phyloP scores from a whole-genome alignment of 1,140 invertebrate genomes.

The Fopius arisanus region DNA sequence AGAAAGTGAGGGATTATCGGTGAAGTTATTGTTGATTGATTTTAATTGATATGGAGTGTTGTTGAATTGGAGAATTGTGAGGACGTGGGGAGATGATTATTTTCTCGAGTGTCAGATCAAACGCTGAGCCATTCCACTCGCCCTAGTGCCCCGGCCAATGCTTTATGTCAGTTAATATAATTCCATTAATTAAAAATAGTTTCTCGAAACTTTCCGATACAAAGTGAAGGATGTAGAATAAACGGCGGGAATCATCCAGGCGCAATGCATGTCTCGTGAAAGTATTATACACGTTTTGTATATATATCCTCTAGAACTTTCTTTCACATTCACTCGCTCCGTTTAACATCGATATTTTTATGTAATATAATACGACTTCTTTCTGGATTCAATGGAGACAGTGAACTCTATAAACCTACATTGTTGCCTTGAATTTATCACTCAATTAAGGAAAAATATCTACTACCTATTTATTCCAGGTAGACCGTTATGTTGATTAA shows the following conservation, averaged over 20 bases:
- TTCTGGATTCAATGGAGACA: neutral
- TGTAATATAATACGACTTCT: neutral
- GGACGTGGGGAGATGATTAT: neutral
- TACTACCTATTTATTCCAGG: neutral
- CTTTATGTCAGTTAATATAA: conserved; percentile 22
- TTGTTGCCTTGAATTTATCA: neutral
- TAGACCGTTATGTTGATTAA: no score
- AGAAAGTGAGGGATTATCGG: no score
- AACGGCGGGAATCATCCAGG: neutral
- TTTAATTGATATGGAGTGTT: neutral
- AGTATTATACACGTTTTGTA: neutral
- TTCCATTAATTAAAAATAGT: neutral
- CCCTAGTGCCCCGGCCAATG: neutral
- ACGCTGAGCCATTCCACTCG: conserved; percentile 25
- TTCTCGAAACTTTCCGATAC: conserved; percentile 1
- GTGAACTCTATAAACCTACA: neutral
- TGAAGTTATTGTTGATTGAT: no score
- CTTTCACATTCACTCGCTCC: neutral
- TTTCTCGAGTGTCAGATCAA: conserved; percentile 21
- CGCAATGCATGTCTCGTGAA: neutral
- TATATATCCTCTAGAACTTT: neutral
- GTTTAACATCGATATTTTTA: conserved; percentile 1
- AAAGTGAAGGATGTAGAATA: neutral
- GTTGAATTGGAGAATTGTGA: neutral
- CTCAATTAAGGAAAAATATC: neutral